Conservation (phyloP, 2,113 vertebrate species). For the Triplophysa dalaica region DNA sequence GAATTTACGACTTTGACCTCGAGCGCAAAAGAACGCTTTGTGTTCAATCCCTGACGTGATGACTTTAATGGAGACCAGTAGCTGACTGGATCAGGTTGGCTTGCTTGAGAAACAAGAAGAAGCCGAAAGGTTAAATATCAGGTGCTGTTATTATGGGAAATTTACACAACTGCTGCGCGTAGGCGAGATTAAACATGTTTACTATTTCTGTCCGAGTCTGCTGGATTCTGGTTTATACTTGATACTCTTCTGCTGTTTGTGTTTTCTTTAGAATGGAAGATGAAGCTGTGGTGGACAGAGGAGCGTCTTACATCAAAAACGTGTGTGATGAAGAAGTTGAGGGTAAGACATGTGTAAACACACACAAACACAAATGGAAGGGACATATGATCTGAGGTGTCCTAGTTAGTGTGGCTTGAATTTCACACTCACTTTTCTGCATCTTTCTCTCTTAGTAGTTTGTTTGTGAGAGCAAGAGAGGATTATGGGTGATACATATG, state of each 20-base stretch:
- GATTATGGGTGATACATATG: conserved; percentile 41
- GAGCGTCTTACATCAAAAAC: conserved; percentile 93
- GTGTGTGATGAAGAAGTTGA: conserved; percentile 96
- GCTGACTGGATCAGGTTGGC: conserved; percentile 3
- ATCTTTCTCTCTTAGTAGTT: neutral
- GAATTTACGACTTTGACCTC: neutral
- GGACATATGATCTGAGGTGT: neutral
- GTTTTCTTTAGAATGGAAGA: conserved; percentile 81
- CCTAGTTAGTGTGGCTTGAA: conserved; percentile 1
- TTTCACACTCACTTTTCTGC: conserved; percentile 4
- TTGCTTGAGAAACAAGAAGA: neutral
- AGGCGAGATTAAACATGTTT: neutral
- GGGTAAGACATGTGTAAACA: conserved; percentile 76
- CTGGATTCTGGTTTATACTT: conserved; percentile 1
- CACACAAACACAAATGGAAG: neutral
- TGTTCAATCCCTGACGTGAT: neutral
- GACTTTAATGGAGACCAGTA: neutral
- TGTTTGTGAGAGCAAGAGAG: neutral
- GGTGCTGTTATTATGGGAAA: neutral
- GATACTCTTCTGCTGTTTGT: neutral
- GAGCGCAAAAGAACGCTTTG: neutral
- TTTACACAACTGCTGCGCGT: neutral
- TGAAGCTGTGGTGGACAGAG: conserved; percentile 94
- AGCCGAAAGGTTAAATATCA: neutral
- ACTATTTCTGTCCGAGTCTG: conserved; percentile 2